Evolutionary conservation across 2,888 invertebrate species (phyloP).

Genomic region (Agrochola circellaris): DNA sequence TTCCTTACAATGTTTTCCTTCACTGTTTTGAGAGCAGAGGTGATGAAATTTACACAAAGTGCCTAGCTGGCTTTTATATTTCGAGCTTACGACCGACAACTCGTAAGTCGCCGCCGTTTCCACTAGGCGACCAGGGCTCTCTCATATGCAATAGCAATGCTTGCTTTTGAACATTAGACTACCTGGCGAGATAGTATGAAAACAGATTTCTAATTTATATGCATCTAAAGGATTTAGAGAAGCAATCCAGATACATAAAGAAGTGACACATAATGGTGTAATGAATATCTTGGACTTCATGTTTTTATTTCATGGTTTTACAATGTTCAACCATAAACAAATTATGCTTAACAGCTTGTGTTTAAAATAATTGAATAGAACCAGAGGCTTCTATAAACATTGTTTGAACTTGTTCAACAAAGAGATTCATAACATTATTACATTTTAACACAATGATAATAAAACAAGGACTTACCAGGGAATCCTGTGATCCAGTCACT

Average conservation of each 20-base stretch:
- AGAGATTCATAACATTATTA: not conserved
- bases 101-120: too few relatives aligned
- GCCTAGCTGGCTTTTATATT: too few relatives aligned
- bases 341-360: not conserved
- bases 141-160: not conserved
- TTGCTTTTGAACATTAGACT: not conserved
- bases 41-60: too few relatives aligned
- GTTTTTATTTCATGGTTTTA: not conserved
- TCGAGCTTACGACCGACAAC: too few relatives aligned
- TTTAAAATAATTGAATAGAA: not conserved
- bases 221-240: not conserved
- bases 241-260: not conserved
- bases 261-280: not conserved
- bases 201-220: not conserved
- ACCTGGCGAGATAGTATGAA: not conserved
- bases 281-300: not conserved
- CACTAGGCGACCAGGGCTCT: too few relatives aligned
- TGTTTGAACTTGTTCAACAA: conserved; percentile 1
- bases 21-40: too few relatives aligned
- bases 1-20: too few relatives aligned
- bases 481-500: conserved; percentile 97
- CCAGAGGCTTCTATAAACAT: not conserved
- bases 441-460: conserved; percentile 4
- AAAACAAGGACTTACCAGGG: conserved; percentile 91
- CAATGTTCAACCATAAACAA: not conserved